These are phyloP conservation scores for Scartelaos histophorus DNA, from an alignment of 2,113 vertebrate genomes.

Conservation along the genomic window DNA sequence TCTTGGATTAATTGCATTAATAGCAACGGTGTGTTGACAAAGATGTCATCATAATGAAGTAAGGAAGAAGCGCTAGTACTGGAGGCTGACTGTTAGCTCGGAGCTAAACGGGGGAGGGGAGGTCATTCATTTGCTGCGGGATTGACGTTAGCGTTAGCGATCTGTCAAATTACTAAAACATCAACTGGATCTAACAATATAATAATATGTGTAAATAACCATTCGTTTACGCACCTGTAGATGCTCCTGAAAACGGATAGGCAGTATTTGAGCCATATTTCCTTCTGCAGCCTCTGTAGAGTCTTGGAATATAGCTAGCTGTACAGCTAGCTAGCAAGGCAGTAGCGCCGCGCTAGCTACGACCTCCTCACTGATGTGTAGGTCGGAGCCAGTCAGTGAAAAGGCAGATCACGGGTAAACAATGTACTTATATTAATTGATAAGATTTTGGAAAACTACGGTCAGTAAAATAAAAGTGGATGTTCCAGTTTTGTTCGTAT, in stretches of 20 bases:
- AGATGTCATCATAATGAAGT: slow-evolving; percentile 20
- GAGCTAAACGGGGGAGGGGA: slow-evolving; percentile 70
- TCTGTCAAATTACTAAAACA: slow-evolving; percentile 40
- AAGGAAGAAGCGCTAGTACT: slow-evolving; percentile 28
- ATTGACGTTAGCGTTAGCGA: slow-evolving; percentile 63
- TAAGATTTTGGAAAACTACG: slow-evolving; percentile 26
- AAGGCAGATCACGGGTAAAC: slow-evolving; percentile 22
- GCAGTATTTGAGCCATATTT: slow-evolving; percentile 95
- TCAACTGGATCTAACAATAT: neutral
- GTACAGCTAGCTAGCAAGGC: slow-evolving; percentile 65
- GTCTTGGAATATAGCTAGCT: slow-evolving; percentile 68
- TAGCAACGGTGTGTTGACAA: neutral
- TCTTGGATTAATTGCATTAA: neutral
- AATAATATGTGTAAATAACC: rapidly evolving
- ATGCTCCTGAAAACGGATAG: slow-evolving; percentile 98
- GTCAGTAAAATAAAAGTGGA: slow-evolving; percentile 11
- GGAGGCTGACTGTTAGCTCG: slow-evolving; percentile 33
- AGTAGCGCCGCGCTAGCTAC: slow-evolving; percentile 71
- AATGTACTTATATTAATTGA: neutral
- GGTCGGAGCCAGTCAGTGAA: slow-evolving; percentile 64
- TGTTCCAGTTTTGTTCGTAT: slow-evolving; percentile 34
- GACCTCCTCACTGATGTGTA: slow-evolving; percentile 75
- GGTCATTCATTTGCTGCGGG: slow-evolving; percentile 79
- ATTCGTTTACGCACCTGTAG: slow-evolving; percentile 78
- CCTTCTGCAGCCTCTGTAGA: slow-evolving; percentile 67